phyloP scores from a whole-genome alignment of 2,888 invertebrate genomes.

The Dioctria linearis region DNA sequence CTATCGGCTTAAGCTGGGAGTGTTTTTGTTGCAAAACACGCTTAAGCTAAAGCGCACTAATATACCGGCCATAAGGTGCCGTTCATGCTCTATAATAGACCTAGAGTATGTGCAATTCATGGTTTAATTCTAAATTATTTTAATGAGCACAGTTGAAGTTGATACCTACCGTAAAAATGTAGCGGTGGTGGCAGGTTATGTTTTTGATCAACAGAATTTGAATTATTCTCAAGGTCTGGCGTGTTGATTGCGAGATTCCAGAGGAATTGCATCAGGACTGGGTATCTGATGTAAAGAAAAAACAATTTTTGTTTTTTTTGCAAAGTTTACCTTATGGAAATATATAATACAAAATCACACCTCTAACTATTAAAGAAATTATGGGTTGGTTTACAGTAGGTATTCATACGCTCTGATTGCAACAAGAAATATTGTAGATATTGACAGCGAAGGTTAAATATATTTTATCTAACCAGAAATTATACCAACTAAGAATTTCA shows the following conservation, averaged over 20 bases:
- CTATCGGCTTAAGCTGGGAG: slow-evolving; percentile 23
- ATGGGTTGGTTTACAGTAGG: background rate
- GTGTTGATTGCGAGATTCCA: slow-evolving; percentile 42
- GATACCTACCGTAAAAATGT: slow-evolving; percentile 27
- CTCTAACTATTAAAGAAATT: slow-evolving; percentile 40
- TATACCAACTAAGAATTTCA: too few species aligned
- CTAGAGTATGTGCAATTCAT: slow-evolving; percentile 40
- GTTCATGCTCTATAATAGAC: background rate
- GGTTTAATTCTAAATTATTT: slow-evolving; percentile 47
- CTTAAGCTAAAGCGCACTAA: background rate
- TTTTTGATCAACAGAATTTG: slow-evolving; percentile 37
- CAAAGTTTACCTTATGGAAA: background rate
- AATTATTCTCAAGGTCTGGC: slow-evolving; percentile 36
- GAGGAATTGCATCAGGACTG: slow-evolving; percentile 18
- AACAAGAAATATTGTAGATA: too few species aligned
- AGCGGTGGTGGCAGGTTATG: background rate
- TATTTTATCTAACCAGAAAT: too few species aligned
- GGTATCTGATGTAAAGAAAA: slow-evolving; percentile 22
- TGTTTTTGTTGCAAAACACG: slow-evolving; percentile 31
- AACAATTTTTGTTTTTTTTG: too few species aligned
- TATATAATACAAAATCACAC: slow-evolving; percentile 17
- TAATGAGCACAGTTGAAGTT: slow-evolving; percentile 34
- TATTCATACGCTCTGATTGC: background rate
- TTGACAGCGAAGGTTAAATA: too few species aligned
- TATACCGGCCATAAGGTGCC: slow-evolving; percentile 25